Evolutionary conservation across 2,888 invertebrate species (phyloP), one percentile per base, ranked within the genome.

Genomic region (Calameuta pallipes): DNA sequence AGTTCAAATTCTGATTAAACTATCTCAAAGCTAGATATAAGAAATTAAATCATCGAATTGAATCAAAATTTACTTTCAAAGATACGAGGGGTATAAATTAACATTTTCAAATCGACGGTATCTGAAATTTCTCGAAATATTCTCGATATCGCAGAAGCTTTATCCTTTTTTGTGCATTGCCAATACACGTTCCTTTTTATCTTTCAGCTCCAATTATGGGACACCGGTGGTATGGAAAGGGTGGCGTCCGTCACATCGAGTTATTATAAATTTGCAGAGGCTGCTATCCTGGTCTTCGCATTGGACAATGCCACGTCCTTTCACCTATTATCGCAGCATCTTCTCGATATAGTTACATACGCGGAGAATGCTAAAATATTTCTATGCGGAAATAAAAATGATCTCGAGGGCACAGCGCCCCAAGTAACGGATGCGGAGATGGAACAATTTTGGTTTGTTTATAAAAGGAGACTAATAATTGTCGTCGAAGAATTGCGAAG

Each of bases 341-440:
- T 98, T 76, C 93, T 98, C 76, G 98, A 98, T 89, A 97, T 98
- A 88, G 97, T 98, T 3, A 97, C 97, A 70, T 97, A 97, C 91
- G 97, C 98, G 13, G 98, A 98, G 91, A 98, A 97, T 92, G 98
- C 98, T 9, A 97, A 98, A 92, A 98, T 98, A 91, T 98, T 97
- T 92, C 93, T 98, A 30, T 98, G 98, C 92, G 98, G 98, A 75
- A 98, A 98, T 90, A 98, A 98, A 92, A 94, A 95, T 75, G 98
- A 98, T 92, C 92, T 97, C 76, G 96, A 96, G 87, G 94, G 94
- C 15, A 92, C 93, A 34, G 94, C 94, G 76, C 95, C 96, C 1
- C 96, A 97, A 92, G 96, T 98, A 12, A 96, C 95, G 30, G 97
- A 98, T 90, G 94, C 95, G 79, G 98, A 98, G 91, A 96, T 98